Evolutionary conservation across 2,797 vertebrate genomes (phyloP).

Genomic region (Eutrigla gurnardus): DNA sequence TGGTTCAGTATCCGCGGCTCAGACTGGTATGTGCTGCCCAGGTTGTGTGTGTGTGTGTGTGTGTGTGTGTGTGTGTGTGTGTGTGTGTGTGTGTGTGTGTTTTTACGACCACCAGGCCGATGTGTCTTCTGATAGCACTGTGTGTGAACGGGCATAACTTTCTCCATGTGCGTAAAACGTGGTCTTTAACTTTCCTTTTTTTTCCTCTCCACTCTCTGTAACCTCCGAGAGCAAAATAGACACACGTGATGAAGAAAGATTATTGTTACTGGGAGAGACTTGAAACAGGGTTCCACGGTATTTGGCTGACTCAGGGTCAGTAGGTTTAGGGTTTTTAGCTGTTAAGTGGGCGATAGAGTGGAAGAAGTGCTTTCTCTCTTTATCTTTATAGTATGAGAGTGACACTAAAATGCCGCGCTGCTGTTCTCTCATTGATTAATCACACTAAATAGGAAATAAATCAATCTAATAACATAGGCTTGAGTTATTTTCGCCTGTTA

Average conservation of each 20-base stretch:
- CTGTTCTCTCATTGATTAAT: slow-evolving; percentile 17
- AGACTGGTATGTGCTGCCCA: slow-evolving; percentile 45
- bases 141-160: slow-evolving; percentile 66
- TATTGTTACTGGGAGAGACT: slow-evolving; percentile 66
- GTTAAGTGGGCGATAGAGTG: slow-evolving; percentile 48
- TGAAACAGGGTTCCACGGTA: slow-evolving; percentile 53
- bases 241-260: slow-evolving; percentile 65
- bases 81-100: no score
- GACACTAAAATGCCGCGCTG: no score
- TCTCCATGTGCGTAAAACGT: slow-evolving; percentile 66
- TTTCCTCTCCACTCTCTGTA: slow-evolving; percentile 40
- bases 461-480: slow-evolving; percentile 35
- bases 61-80: no score
- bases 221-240: slow-evolving; percentile 68
- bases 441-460: slow-evolving; percentile 42
- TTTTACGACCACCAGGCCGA: slow-evolving; percentile 1
- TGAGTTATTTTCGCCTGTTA: slow-evolving; percentile 29
- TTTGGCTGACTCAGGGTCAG: slow-evolving; percentile 49
- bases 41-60: slow-evolving; percentile 27
- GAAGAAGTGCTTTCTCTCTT: slow-evolving; percentile 21
- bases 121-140: slow-evolving; percentile 59
- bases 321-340: slow-evolving; percentile 52
- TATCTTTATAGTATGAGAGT: slow-evolving; percentile 20
- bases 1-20: slow-evolving; percentile 43
- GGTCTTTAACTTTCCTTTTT: slow-evolving; percentile 31